Conservation (phyloP, 2,113 vertebrate genomes). For the Ciconia maguari region DNA sequence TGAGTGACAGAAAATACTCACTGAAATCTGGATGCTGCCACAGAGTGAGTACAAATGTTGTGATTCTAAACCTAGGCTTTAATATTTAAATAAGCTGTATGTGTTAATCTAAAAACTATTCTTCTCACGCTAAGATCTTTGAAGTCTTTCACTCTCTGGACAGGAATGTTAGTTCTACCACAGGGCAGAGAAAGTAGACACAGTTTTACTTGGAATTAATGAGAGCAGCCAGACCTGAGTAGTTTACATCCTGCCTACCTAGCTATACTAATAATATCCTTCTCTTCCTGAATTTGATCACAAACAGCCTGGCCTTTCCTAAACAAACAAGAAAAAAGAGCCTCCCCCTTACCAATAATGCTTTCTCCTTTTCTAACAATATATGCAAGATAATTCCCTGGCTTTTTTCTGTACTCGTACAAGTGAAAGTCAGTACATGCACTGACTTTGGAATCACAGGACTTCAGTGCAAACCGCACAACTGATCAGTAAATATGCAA, state of each 20-base stretch:
- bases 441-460: background rate
- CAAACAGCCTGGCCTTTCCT: background rate
- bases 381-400: background rate
- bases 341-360: background rate
- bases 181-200: background rate
- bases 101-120: background rate
- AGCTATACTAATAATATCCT: background rate
- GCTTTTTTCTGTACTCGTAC: background rate
- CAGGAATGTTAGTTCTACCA: background rate
- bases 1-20: background rate
- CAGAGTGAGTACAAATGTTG: background rate
- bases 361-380: background rate
- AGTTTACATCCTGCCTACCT: background rate
- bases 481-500: background rate
- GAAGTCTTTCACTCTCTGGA: background rate
- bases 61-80: background rate
- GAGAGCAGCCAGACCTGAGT: background rate
- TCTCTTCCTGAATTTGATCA: background rate
- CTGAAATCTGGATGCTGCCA: background rate
- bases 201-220: background rate
- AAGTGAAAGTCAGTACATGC: background rate
- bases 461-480: background rate
- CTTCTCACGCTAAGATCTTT: background rate
- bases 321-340: background rate
- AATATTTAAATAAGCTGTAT: background rate